Conservation (phyloP, 2,113 vertebrate species). For the Hippocampus guttulatus region DNA sequence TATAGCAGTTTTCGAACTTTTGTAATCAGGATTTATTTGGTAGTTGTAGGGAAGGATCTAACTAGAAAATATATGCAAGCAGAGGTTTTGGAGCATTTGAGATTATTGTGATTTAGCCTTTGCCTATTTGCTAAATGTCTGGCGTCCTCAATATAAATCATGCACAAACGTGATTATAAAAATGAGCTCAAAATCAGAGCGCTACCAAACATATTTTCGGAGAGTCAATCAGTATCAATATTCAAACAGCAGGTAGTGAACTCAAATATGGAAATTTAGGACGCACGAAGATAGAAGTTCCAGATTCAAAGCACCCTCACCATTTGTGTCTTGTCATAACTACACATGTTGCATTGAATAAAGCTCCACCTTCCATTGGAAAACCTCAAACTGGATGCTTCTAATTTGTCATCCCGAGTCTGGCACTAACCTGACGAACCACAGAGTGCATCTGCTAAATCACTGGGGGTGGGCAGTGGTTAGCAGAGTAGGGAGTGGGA, state of each 20-base stretch:
- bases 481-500: neutral
- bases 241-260: neutral
- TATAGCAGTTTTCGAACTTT: no score
- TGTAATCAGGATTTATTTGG: no score
- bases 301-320: no score
- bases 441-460: slow-evolving; percentile 9
- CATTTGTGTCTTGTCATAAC: neutral
- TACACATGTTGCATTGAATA: slow-evolving; percentile 38
- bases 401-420: slow-evolving; percentile 47
- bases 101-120: no score
- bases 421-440: slow-evolving; percentile 34
- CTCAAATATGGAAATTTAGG: neutral
- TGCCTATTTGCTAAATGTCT: no score
- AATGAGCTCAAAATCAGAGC: neutral
- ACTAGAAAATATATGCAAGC: no score
- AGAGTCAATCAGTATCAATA: neutral
- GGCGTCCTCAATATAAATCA: no score
- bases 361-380: slow-evolving; percentile 14
- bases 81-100: no score
- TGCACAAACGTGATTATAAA: no score
- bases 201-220: no score
- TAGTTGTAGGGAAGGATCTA: no score
- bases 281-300: neutral
- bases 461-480: neutral
- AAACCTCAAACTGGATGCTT: slow-evolving; percentile 53